These are phyloP conservation scores for Homalodisca vitripennis DNA, from an alignment of 1,140 invertebrate genomes.

Conservation along the genomic window DNA sequence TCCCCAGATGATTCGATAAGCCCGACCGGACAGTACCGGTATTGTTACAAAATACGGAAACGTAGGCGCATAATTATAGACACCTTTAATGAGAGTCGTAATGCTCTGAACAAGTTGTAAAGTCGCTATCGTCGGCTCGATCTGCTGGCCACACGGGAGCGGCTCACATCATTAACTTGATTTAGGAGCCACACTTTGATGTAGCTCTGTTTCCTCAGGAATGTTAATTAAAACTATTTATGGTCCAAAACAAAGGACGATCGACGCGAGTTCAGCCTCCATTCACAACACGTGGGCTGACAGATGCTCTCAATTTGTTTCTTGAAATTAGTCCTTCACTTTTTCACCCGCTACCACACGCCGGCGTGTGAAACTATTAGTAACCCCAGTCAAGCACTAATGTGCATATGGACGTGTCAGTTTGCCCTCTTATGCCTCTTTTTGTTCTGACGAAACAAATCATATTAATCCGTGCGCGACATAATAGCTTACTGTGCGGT, in stretches of 20 bases:
- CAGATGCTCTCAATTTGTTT: conserved; percentile 13
- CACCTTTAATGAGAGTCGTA: too few relatives aligned
- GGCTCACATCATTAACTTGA: conserved; percentile 20
- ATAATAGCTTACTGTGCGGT: too few relatives aligned
- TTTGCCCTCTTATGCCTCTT: too few relatives aligned
- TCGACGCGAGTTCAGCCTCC: neutral
- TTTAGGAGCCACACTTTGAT: neutral
- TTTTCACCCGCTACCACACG: neutral
- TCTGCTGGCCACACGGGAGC: neutral
- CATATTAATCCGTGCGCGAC: too few relatives aligned
- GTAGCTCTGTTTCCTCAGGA: neutral
- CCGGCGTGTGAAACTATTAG: neutral
- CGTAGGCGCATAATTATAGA: too few relatives aligned
- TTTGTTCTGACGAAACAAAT: too few relatives aligned
- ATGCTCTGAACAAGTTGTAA: too few relatives aligned
- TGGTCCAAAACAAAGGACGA: conserved; percentile 3
- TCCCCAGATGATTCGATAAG: too few relatives aligned
- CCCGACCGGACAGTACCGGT: too few relatives aligned
- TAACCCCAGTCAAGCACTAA: neutral
- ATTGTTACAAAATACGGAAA: too few relatives aligned
- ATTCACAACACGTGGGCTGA: neutral
- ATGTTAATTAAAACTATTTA: conserved; percentile 24
- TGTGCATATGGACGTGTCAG: too few relatives aligned
- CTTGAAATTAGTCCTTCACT: neutral
- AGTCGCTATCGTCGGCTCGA: too few relatives aligned